Base-by-base conservation (phyloP, 2,888 invertebrate genomes). In the Xylota segnis region DNA sequence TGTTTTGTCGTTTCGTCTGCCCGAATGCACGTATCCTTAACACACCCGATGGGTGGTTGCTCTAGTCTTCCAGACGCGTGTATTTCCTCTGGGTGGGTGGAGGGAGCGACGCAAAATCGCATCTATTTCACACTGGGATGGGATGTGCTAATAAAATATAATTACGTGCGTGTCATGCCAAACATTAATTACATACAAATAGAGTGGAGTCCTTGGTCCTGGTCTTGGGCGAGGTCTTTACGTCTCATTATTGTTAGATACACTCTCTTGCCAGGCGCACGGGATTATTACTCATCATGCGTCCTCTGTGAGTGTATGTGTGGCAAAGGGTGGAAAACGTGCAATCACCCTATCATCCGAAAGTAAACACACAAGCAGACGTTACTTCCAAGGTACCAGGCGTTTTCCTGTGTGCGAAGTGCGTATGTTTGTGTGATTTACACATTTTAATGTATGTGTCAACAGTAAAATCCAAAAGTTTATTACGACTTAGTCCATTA, bases 81-180 rank as follows among this genome's bases (percentile, higher is more conserved):
- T 45, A 12, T 47, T 47, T 14, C 45, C 47, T 50, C 10, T 71
- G 6, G 23, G 7, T n/a, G 6, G 32, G 18, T 5, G 1, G 14
- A n/a, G n/a, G 23, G 40, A 14, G 18, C 27, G 50, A 34, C 56
- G 50, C 61, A 37, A 27, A 54, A 29, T 32, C 65, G 65, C 77
- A 71, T 71, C 59, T 61, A 59, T 66, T 72, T 61, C 52, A 54
- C 40, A 40, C 50, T 37, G 52, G 52, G 43, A 65, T 34, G n/a
- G n/a, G 45, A 56, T 63, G 70, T 79, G 52, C 71, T 84, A 81
- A 84, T 75, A 84, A 81, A 76, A 76, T 65, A 84, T 76, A 81
- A 71, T 81, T 81, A 84, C 75, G 79, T 84, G 79, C 81, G 84
- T 84, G 84, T 81, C 81, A 71, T 84, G 79, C 75, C 59, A 61